Conservation (phyloP, 2,888 invertebrate genomes). For the Hypolimnas misippus region DNA sequence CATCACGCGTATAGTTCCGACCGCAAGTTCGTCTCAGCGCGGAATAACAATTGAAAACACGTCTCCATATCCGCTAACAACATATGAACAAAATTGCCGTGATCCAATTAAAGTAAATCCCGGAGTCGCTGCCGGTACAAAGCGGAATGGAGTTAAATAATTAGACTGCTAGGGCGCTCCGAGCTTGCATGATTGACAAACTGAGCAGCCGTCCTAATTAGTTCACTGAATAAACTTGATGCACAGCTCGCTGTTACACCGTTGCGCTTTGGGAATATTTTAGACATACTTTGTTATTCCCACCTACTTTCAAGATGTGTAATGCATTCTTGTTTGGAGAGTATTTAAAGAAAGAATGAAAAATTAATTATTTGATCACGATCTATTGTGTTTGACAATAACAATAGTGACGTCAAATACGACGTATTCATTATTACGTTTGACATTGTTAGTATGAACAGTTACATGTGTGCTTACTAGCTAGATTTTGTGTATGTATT, state of each 20-base stretch:
- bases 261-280: constrained; percentile 9
- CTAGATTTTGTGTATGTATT: no score
- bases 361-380: no score
- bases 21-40: not conserved
- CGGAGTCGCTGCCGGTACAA: constrained; percentile 49
- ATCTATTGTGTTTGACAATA: no score
- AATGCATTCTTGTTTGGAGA: no score
- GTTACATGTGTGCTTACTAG: no score
- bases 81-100: constrained; percentile 46
- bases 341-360: no score
- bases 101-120: constrained; percentile 58
- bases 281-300: not conserved
- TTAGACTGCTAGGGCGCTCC: constrained; percentile 51
- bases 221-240: constrained; percentile 68
- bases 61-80: constrained; percentile 40
- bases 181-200: constrained; percentile 71
- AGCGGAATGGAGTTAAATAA: constrained; percentile 60
- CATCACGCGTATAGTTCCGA: not conserved
- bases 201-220: constrained; percentile 70
- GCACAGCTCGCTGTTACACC: constrained; percentile 51
- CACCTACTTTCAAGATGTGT: not conserved
- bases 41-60: constrained; percentile 29
- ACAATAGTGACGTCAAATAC: no score
- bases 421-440: no score
- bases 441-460: no score